A percentile compares a stretch with the other conserved stretches of the same genome.
Conservation (phyloP, 1,140 invertebrate genomes). For the Drosophila lini region DNA sequence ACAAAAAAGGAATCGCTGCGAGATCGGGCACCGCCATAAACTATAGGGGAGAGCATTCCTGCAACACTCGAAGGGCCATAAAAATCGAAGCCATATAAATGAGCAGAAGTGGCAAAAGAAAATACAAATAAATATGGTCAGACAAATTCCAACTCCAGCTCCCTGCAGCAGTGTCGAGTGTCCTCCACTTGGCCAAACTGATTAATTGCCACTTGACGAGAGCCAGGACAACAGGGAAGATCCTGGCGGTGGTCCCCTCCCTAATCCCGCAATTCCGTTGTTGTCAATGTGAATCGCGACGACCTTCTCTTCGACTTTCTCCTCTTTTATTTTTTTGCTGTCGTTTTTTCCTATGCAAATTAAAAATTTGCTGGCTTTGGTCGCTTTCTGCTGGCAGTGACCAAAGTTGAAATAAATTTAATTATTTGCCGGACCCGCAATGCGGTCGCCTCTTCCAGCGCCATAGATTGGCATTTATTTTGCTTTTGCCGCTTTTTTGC, state of each 20-base stretch:
- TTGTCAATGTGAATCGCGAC: conserved; percentile 14
- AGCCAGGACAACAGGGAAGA: conserved; percentile 21
- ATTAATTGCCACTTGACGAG: conserved; percentile 72
- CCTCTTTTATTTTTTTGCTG: background rate
- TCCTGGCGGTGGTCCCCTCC: conserved; percentile 4
- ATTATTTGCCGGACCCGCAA: conserved; percentile 63
- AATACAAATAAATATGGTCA: conserved; percentile 31
- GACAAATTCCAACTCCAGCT: conserved; percentile 38
- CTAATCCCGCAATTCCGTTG: conserved; percentile 38
- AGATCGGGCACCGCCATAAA: conserved; percentile 61
- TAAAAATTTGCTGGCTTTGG: conserved; percentile 59
- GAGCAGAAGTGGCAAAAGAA: conserved; percentile 33
- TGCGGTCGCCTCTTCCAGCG: conserved; percentile 39
- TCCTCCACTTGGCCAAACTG: conserved; percentile 61
- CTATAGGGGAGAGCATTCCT: conserved; percentile 38
- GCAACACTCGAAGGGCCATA: conserved; percentile 48
- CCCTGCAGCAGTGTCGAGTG: conserved; percentile 44
- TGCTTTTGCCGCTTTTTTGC: conserved; percentile 1
- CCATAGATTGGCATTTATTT: conserved; percentile 43
- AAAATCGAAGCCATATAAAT: conserved; percentile 78
- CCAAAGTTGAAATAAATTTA: conserved; percentile 60
- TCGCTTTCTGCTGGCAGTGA: conserved; percentile 48
- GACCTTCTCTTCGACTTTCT: conserved; percentile 10
- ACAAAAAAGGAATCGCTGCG: conserved; percentile 21
- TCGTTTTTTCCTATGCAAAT: conserved; percentile 52